Base-by-base conservation (phyloP, 1,140 invertebrate species). In the Eciton burchellii region DNA sequence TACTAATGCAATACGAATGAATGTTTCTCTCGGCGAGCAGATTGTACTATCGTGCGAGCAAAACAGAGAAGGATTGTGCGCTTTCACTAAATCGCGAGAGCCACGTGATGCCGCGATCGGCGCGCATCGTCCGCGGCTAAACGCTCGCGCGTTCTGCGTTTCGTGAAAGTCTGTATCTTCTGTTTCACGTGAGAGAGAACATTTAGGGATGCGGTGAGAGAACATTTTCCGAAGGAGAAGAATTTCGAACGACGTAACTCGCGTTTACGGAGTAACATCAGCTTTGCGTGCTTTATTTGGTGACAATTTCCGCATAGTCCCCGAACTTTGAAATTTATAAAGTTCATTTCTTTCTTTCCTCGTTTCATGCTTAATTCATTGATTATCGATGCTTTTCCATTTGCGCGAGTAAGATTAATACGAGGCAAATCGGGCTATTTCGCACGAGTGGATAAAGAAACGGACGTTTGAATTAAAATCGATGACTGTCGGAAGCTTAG, bases 51-150 rank as follows among this genome's bases (percentile, higher is more conserved):
- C 21, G 16, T 16, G 6, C 45, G 24, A 74, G 47, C 70, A n/a
- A 35, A 26, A 4, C 24, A 29, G 54, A 66, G 16, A 43, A 77
- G 54, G 62, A 77, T 56, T 54, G 11, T 43, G 21, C n/a, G n/a
- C 74, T 79, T 79, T 79, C 74, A 79, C 74, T 70, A 3, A 65
- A 76, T 52, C 45, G 45, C 62, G 62, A 68, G 19, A 77, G 62
- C 60, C 35, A 68, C 47, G 74, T 70, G 49, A 56, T 29, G 43
- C 26, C 24, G n/a, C 16, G n/a, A 49, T 35, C 35, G 6, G 2
- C 35, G 35, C 35, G 43, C 65, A 24, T 49, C 43, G 8, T 29
- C 16, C 26, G 8, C 24, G 47, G 21, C 1, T 9, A 24, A 19
- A 77, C 26, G 49, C 16, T 19, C 21, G 47, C 52, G 29, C 62